Conservation (phyloP, 2,113 vertebrate genomes). For the Sapayoa aenigma region DNA sequence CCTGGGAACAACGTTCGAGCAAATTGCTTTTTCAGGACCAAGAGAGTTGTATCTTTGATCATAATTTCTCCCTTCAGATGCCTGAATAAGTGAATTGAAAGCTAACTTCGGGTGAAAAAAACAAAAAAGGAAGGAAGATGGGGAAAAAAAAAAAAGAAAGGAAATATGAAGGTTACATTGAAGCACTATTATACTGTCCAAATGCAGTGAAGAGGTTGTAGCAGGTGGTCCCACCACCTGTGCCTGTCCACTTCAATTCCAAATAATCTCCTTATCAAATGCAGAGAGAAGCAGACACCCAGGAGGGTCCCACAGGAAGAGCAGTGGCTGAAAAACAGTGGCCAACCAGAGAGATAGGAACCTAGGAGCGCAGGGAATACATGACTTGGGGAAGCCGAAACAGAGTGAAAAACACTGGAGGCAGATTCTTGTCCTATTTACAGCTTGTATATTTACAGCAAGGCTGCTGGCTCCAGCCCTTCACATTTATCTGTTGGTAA, state of each 20-base stretch:
- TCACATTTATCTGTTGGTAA: neutral
- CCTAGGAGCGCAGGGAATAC: neutral
- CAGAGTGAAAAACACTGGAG: neutral
- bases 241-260: conserved; percentile 21
- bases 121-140: neutral
- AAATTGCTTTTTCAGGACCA: neutral
- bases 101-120: neutral
- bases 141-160: neutral
- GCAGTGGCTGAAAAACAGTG: neutral
- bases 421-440: neutral
- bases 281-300: conserved; percentile 2
- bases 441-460: neutral
- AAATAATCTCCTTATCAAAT: conserved; percentile 38
- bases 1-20: neutral
- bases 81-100: neutral
- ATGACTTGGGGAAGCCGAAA: neutral
- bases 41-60: neutral
- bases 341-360: neutral
- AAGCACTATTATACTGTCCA: neutral
- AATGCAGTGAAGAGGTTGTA: conserved; percentile 4
- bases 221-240: conserved; percentile 49
- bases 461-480: neutral
- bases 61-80: neutral
- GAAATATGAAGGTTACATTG: neutral
- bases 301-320: conserved; percentile 29